Evolutionary conservation across 2,113 vertebrate species (phyloP).

Genomic region (Gnathonemus longibarbis): DNA sequence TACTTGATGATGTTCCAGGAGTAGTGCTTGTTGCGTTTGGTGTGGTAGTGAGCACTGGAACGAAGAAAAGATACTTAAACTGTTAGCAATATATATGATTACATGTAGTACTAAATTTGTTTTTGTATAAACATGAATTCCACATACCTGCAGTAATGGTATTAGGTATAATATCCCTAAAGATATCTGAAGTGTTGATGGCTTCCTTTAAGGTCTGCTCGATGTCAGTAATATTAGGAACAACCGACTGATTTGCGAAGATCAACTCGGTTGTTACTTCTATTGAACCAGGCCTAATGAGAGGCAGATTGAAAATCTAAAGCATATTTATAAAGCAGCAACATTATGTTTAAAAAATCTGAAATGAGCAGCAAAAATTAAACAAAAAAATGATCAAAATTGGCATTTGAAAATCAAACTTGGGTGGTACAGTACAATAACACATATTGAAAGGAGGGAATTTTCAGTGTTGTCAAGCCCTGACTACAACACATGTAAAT

Average conservation of each 20-base stretch:
- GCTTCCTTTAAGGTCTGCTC: neutral
- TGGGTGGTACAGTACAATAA: neutral
- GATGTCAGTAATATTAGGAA: conserved; percentile 9
- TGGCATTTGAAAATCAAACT: neutral
- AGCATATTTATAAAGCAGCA: neutral
- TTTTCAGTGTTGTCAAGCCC: neutral
- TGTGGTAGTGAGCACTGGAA: neutral
- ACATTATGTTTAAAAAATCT: neutral
- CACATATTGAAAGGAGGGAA: neutral
- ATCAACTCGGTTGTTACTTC: conserved; percentile 6
- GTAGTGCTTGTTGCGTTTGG: neutral
- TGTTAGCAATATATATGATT: neutral
- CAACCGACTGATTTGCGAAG: conserved; percentile 22
- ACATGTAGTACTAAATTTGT: neutral
- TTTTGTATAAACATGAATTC: neutral
- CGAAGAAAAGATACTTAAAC: neutral
- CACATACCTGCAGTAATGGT: conserved; percentile 21
- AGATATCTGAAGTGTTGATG: neutral
- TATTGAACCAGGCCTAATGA: conserved; percentile 15
- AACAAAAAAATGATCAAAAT: neutral
- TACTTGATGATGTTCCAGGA: neutral
- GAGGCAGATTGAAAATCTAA: neutral
- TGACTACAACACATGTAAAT: neutral
- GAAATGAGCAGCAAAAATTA: neutral
- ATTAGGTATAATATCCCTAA: neutral